phyloP scores from a whole-genome alignment of 2,113 vertebrate genomes.

The Thunnus thynnus region DNA sequence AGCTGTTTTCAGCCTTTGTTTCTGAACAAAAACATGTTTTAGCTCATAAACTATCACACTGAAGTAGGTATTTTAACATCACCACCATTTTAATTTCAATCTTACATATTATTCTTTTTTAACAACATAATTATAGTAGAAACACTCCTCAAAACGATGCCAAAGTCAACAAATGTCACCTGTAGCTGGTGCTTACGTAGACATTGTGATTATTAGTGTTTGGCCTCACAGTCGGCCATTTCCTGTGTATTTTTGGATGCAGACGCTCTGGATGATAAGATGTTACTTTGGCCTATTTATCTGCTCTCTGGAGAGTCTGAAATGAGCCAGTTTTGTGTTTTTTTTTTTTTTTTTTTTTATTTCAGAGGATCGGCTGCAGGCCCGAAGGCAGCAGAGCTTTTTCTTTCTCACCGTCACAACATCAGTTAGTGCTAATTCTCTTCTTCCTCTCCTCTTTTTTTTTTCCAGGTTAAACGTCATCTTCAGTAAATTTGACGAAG shows the following conservation, averaged over 20 bases:
- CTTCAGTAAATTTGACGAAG: slow-evolving; percentile 97
- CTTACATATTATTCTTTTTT: no score
- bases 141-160: no score
- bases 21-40: no score
- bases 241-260: slow-evolving; percentile 34
- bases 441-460: slow-evolving; percentile 3
- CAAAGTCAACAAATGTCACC: no score
- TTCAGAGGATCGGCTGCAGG: not conserved
- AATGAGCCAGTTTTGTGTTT: slow-evolving; percentile 7
- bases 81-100: no score
- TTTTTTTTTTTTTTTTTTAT: no score
- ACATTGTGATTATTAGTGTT: not conserved
- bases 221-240: not conserved
- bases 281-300: slow-evolving; percentile 43
- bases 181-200: no score
- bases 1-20: no score
- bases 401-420: not conserved
- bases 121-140: no score
- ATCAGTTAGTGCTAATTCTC: not conserved
- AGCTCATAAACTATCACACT: no score
- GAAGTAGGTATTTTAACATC: no score
- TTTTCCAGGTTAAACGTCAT: slow-evolving; percentile 94
- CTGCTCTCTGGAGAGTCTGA: not conserved
- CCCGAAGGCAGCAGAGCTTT: not conserved
- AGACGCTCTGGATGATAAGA: not conserved